Conservation (phyloP, 1,140 invertebrate species). For the Drosophila kanapiae region DNA sequence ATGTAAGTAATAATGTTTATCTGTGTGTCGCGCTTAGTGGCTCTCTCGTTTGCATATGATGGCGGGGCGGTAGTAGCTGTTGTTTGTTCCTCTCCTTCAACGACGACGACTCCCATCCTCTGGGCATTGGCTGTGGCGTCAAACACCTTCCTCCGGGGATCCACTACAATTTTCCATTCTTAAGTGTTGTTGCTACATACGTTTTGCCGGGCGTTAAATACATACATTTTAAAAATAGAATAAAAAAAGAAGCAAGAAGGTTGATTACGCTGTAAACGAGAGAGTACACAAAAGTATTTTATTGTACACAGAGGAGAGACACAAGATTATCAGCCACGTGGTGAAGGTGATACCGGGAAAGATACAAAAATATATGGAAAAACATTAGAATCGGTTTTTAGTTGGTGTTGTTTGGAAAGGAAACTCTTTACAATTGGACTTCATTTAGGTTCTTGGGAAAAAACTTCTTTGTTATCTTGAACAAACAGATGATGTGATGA, state of each 20-base stretch:
- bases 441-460: not conserved
- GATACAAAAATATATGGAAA: conserved; percentile 51
- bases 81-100: not conserved
- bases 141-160: conserved; percentile 30
- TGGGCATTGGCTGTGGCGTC: conserved; percentile 47
- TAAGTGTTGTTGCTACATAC: conserved; percentile 78
- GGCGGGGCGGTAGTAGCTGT: conserved; percentile 15
- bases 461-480: conserved; percentile 21
- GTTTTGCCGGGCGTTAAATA: conserved; percentile 80
- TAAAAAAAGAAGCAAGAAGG: conserved; percentile 76
- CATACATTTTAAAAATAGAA: conserved; percentile 83
- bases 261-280: conserved; percentile 80
- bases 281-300: conserved; percentile 24
- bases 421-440: not conserved
- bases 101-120: conserved; percentile 19
- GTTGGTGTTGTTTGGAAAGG: not conserved
- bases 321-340: conserved; percentile 30
- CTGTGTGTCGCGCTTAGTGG: conserved; percentile 70
- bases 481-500: not conserved
- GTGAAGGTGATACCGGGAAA: conserved; percentile 56
- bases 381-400: conserved; percentile 45
- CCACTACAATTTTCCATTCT: conserved; percentile 82
- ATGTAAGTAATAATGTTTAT: conserved; percentile 73
- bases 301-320: conserved; percentile 32
- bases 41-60: conserved; percentile 36